These are phyloP conservation scores for Daboia siamensis DNA, from an alignment of 2,113 vertebrate species.

Conservation along the genomic window DNA sequence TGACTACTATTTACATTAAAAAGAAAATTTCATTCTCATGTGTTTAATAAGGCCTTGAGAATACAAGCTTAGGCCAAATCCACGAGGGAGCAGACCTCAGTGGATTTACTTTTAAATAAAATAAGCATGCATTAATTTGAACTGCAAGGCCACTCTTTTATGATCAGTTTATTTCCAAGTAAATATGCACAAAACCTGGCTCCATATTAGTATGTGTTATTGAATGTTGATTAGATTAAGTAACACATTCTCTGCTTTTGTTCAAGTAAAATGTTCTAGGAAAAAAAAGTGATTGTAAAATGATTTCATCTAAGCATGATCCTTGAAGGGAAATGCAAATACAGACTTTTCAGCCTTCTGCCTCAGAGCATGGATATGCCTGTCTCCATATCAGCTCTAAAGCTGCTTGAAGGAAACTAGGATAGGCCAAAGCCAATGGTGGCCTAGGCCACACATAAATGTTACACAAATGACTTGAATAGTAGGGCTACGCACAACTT, in stretches of 20 bases:
- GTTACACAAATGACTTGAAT: not conserved
- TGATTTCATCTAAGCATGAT: not conserved
- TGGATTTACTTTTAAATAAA: not conserved
- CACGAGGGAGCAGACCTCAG: not conserved
- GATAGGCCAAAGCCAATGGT: not conserved
- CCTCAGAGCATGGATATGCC: not conserved
- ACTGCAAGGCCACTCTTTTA: not conserved
- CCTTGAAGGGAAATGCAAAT: conserved; percentile 2
- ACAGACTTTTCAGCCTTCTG: not conserved
- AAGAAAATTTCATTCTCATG: not conserved
- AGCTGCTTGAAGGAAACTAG: not conserved
- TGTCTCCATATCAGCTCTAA: not conserved
- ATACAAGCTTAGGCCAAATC: not conserved
- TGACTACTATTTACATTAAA: not conserved
- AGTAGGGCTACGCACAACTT: not conserved
- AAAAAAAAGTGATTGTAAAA: not conserved
- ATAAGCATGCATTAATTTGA: not conserved
- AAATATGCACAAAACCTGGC: not conserved
- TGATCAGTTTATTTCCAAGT: not conserved
- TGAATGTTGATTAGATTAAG: not conserved
- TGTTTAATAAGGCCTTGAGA: not conserved
- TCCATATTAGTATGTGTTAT: not conserved
- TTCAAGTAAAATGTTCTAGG: not conserved
- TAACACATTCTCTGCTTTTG: not conserved
- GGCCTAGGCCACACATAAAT: not conserved